phyloP scores from a whole-genome alignment of 2,113 vertebrate species.

The Notechis scutatus region DNA sequence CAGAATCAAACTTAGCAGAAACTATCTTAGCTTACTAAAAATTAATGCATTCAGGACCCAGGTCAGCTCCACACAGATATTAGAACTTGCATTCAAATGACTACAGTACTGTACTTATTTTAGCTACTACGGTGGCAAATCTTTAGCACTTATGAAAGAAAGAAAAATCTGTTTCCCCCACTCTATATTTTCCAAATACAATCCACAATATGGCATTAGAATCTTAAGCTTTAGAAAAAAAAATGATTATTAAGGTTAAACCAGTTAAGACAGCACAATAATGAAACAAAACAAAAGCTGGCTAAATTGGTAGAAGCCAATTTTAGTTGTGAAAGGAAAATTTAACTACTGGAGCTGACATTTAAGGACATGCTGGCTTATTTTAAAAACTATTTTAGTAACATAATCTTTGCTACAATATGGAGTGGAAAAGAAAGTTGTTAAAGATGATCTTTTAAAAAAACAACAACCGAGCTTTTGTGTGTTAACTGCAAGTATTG shows the following conservation, averaged over 20 bases:
- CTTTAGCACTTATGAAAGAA: neutral
- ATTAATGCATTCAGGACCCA: neutral
- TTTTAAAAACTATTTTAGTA: neutral
- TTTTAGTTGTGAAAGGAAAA: neutral
- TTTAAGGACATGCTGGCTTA: neutral
- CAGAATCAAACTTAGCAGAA: neutral
- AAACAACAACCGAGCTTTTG: neutral
- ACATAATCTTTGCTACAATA: neutral
- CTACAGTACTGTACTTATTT: neutral
- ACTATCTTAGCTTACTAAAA: neutral
- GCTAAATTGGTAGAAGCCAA: neutral
- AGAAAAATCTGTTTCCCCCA: neutral
- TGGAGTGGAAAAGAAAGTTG: neutral
- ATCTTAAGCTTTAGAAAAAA: neutral
- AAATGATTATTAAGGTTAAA: neutral
- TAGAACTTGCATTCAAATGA: neutral
- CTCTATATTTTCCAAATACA: neutral
- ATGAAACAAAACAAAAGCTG: neutral
- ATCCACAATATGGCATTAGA: neutral
- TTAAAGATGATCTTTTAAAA: neutral
- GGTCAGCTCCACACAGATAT: neutral
- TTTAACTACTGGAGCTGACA: neutral
- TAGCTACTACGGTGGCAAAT: neutral
- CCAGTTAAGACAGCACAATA: neutral
- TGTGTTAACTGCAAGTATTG: neutral